Percentiles rank a stretch among this genome's conserved stretches.
Evolutionary conservation across 1,140 invertebrate genomes (phyloP).

Genomic region (Galleria mellonella): DNA sequence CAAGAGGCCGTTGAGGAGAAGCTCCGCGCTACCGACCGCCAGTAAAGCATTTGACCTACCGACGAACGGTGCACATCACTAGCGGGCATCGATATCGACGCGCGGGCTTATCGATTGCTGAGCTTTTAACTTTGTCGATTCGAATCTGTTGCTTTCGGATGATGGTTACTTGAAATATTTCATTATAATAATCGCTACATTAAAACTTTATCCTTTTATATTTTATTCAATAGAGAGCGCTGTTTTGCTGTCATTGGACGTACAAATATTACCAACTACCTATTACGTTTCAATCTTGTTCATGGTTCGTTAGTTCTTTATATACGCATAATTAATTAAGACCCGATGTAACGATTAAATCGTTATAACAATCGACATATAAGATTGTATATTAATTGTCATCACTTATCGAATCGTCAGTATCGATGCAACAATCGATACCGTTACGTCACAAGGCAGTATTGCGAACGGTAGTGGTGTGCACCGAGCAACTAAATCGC

Average conservation of each 20-base stretch:
- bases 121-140: not conserved
- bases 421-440: not conserved
- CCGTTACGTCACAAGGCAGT: not conserved
- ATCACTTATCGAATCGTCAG: too few species aligned
- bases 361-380: too few species aligned
- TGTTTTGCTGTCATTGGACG: too few species aligned
- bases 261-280: too few species aligned
- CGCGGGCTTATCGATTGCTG: slow-evolving; percentile 1
- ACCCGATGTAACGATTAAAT: too few species aligned
- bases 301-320: too few species aligned
- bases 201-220: too few species aligned
- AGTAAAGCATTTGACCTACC: slow-evolving; percentile 76
- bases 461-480: slow-evolving; percentile 6
- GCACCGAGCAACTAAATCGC: slow-evolving; percentile 12
- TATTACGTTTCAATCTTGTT: too few species aligned
- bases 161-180: not conserved
- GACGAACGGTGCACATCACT: slow-evolving; percentile 14
- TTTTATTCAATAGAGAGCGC: too few species aligned
- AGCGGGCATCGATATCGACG: not conserved
- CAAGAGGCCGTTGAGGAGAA: slow-evolving; percentile 94
- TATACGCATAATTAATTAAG: too few species aligned
- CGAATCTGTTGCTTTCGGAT: not conserved
- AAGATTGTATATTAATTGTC: too few species aligned
- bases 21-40: slow-evolving; percentile 92
- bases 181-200: too few species aligned